Base-by-base conservation (phyloP, 2,797 vertebrate species). In the Chrosomus eos region DNA sequence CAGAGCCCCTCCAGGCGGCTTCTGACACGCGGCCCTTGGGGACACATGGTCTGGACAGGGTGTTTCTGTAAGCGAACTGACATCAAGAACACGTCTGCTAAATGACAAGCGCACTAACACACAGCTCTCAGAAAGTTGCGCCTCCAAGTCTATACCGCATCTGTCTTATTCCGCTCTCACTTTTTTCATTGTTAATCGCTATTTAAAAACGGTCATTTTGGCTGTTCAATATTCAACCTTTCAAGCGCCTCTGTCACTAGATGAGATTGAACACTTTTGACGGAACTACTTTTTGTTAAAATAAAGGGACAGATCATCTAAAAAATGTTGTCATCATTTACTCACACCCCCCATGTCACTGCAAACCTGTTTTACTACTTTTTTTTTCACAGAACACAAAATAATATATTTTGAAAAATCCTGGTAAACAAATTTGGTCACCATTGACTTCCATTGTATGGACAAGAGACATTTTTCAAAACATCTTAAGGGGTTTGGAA, bases 31-130 rank as follows among this genome's bases (percentile, higher is more conserved):
- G 83, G 93, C 84, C 89, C 89, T 89, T 89, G 90, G 92, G 92
- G 89, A 92, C 87, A 82, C 31, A 76, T 80, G 91, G 89, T 93
- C 94, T 94, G 93, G 92, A 95, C 92, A 95, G 92, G 91, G 92
- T 94, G 92, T 92, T 91, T 94, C 91, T 93, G 93, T 94, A 92
- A 94, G 86, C 75, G 89, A 87, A 82, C 85, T 64, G 28, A 74
- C 75, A 70, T 85, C 80, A 83, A 73, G 40, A 83, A 31, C 64
- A 81, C 58, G 62, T 40, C 81, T 83, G 72, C 62, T 67, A 75
- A 87, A 83, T 31, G 80, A 81, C 43, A 79, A 78, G 91, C 89
- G n/a, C 87, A 89, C 80, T 90, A 73, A 77, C 71, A 40, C 45
- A 23, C 28, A 43, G 74, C 90, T 88, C 36, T 45, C 67, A 43